These are phyloP conservation scores for Linyphia triangularis DNA, from an alignment of 2,888 invertebrate genomes.

Conservation along the genomic window DNA sequence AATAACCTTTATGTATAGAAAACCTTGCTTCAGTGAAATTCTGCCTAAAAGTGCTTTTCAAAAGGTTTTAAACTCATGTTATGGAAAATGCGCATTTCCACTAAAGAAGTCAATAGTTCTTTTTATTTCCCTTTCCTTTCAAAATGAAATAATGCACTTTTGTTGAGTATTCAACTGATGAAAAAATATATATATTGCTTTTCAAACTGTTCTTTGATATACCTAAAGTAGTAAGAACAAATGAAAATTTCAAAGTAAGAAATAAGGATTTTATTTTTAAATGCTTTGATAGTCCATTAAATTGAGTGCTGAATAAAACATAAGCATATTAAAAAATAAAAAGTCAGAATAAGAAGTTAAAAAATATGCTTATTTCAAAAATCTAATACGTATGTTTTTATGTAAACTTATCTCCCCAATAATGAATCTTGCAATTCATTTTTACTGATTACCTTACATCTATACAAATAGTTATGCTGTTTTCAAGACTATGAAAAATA, in stretches of 20 bases:
- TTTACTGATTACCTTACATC: too few relatives aligned
- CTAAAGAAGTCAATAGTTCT: background rate
- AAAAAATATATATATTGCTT: background rate
- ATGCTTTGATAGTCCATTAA: constrained; percentile 4
- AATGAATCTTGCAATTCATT: too few relatives aligned
- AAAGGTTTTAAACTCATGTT: background rate
- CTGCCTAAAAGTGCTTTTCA: constrained; percentile 24
- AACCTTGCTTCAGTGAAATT: background rate
- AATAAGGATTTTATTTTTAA: background rate
- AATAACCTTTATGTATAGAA: background rate
- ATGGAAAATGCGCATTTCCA: background rate
- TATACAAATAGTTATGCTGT: too few relatives aligned
- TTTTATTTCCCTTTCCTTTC: background rate
- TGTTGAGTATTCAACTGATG: background rate
- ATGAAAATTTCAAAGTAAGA: background rate
- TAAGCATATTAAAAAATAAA: background rate
- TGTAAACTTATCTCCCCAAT: too few relatives aligned
- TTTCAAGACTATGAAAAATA: too few relatives aligned
- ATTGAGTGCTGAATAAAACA: background rate
- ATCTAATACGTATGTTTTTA: too few relatives aligned
- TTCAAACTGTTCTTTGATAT: constrained; percentile 11
- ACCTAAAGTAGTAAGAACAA: background rate
- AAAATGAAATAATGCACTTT: constrained; percentile 29
- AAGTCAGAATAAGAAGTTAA: background rate
- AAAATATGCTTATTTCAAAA: background rate